These are phyloP conservation scores for Yoshiicerus persimilis DNA, from an alignment of 1,140 invertebrate species.

Conservation along the genomic window DNA sequence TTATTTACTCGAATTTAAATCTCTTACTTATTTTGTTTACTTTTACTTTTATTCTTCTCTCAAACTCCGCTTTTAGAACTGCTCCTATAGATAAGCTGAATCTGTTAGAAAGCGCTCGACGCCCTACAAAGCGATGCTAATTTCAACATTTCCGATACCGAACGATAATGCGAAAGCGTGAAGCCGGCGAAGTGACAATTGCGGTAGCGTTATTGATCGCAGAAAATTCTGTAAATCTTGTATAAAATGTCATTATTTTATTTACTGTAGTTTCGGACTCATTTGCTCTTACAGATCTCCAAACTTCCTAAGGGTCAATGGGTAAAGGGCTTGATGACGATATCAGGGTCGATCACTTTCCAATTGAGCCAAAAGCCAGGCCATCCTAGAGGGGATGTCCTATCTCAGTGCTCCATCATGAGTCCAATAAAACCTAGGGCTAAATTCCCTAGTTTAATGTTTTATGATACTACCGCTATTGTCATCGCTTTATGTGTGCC, in stretches of 20 bases:
- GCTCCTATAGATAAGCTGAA: neutral
- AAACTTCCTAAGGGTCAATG: neutral
- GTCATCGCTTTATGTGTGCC: neutral
- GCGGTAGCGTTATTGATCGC: neutral
- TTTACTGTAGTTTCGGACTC: neutral
- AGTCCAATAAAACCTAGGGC: neutral
- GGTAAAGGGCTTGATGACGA: slow-evolving; percentile 15
- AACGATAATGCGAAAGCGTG: neutral
- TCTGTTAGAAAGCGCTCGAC: neutral
- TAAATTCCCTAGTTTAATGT: slow-evolving; percentile 12
- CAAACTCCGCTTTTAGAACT: neutral
- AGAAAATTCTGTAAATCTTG: neutral
- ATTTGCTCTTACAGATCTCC: neutral
- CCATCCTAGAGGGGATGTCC: neutral
- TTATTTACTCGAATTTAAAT: too few relatives aligned
- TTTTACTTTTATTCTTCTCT: neutral
- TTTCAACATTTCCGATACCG: neutral
- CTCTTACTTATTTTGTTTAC: too few relatives aligned
- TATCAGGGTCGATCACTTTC: slow-evolving; percentile 8
- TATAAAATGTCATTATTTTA: neutral
- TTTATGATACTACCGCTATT: neutral
- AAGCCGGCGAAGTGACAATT: neutral
- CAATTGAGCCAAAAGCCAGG: neutral
- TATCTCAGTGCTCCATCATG: neutral
- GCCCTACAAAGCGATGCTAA: neutral